A percentile compares a stretch with the other conserved stretches of the same genome.
These are phyloP conservation scores for Acanthopagrus latus DNA, from an alignment of 2,797 vertebrate genomes.

Conservation along the genomic window DNA sequence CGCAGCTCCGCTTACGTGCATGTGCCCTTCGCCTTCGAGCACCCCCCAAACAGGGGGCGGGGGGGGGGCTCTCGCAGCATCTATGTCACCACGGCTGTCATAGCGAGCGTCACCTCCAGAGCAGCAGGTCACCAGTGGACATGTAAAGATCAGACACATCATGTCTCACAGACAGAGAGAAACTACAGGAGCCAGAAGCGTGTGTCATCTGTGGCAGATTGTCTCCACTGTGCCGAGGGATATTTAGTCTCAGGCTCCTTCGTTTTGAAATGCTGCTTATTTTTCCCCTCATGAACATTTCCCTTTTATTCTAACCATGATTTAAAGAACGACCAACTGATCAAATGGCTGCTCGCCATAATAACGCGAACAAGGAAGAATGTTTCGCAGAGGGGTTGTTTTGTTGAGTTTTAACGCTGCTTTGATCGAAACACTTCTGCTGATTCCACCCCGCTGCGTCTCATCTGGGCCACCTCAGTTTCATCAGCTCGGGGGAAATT, in stretches of 20 bases:
- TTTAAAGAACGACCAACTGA: constrained; percentile 22
- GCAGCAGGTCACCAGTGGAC: constrained; percentile 47
- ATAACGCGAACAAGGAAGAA: constrained; percentile 16
- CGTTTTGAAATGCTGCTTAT: constrained; percentile 30
- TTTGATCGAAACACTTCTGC: background rate
- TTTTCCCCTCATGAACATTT: constrained; percentile 51
- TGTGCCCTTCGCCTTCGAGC: constrained; percentile 9
- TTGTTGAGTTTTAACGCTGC: background rate
- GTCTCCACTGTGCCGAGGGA: constrained; percentile 5
- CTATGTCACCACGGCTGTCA: constrained; percentile 20
- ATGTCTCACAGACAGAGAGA: constrained; percentile 24
- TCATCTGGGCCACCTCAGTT: background rate
- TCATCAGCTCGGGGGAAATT: background rate
- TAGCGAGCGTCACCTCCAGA: constrained; percentile 24
- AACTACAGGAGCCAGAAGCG: constrained; percentile 8
- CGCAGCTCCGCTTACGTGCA: constrained; percentile 7
- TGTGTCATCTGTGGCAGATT: background rate
- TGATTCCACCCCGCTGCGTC: background rate
- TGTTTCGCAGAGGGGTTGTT: background rate
- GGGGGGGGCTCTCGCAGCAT: constrained; percentile 2
- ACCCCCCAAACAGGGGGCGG: constrained; percentile 3
- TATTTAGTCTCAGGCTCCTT: constrained; percentile 7
- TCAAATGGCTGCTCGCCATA: constrained; percentile 7
- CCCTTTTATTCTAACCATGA: constrained; percentile 28
- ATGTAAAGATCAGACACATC: constrained; percentile 31